Base-by-base conservation (phyloP, 2,888 invertebrate species). In the Glaucopsyche alexis region DNA sequence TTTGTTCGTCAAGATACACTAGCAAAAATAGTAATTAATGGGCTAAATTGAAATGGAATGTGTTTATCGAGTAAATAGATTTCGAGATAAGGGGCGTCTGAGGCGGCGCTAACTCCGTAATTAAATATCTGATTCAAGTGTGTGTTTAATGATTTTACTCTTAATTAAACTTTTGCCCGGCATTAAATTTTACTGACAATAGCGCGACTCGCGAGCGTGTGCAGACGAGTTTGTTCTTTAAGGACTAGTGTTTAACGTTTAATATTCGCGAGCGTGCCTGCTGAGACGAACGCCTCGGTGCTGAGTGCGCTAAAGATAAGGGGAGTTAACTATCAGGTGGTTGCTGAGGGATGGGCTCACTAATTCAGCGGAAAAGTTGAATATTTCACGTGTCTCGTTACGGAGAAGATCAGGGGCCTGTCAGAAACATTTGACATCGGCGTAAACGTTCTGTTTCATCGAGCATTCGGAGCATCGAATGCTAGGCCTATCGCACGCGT, bases 111-210 rank as follows among this genome's bases (percentile, higher is more conserved):
- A 19, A 55, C 19, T 55, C 19, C 19, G 60, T 69, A 69, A 69
- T 69, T 47, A 69, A 69, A 69, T 69, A 69, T 69, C 69, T 49
- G 6, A 29, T 0, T 42, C 45, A 29, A 60, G 29, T 42, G 66
- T 66, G 42, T 66, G 29, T 29, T 69, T 47, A 49, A 69, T 49
- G 47, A 69, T 69, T 47, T 69, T 49, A 69, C 69, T 69, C 49
- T 69, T 69, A 69, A 69, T 69, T 69, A 69, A 69, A 69, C 69
- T 49, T 69, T 69, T 69, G 7, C 69, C 11, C 29, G 14, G 66
- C 16, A 66, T 66, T 16, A 66, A 66, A 66, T 66, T 66, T 42
- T n/a, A n/a, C 66, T 66, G 42, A 66, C 66, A 66, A 66, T 66
- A 13, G 11, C 16, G 52, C 19, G 55, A 69, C 71, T 52, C 13